phyloP scores from a whole-genome alignment of 2,113 vertebrate species.

The Pelodiscus sinensis region DNA sequence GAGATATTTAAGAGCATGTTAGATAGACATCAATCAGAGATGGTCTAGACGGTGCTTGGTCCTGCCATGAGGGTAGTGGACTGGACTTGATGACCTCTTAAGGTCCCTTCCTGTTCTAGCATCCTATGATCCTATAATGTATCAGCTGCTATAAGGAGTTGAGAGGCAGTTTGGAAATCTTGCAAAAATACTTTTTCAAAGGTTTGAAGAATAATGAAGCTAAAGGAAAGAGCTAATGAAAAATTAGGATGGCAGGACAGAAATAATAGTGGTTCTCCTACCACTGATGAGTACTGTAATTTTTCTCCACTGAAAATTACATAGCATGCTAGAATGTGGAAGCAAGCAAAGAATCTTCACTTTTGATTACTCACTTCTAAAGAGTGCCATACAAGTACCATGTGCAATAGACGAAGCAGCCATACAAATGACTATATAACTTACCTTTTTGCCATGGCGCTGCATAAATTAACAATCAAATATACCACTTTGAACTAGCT shows the following conservation, averaged over 20 bases:
- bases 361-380: not conserved
- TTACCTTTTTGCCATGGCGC: not conserved
- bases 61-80: no score
- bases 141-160: not conserved
- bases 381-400: not conserved
- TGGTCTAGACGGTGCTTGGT: no score
- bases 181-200: not conserved
- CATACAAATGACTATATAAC: not conserved
- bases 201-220: not conserved
- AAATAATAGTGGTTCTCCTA: not conserved
- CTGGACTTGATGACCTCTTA: no score
- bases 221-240: not conserved
- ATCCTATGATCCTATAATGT: not conserved
- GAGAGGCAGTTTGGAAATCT: not conserved
- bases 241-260: not conserved
- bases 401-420: not conserved
- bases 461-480: not conserved
- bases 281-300: not conserved
- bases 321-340: not conserved
- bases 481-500: not conserved
- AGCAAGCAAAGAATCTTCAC: not conserved
- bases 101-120: no score
- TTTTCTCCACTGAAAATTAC: not conserved
- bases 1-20: no score
- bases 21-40: no score